Evolutionary conservation across 2,888 invertebrate species (phyloP).

Genomic region (Phalera bucephala): DNA sequence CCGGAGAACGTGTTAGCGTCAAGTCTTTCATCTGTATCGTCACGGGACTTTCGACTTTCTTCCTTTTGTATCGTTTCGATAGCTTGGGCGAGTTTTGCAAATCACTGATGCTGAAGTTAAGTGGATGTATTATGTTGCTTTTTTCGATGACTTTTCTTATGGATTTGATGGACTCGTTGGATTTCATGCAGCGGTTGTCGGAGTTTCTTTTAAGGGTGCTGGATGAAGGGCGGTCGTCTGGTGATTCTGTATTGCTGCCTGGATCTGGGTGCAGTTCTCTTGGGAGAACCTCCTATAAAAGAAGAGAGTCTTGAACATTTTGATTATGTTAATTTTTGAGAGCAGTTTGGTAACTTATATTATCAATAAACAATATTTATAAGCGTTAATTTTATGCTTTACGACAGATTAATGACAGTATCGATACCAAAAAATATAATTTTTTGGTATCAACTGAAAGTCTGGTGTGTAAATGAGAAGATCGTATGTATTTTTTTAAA

Average conservation of each 20-base stretch:
- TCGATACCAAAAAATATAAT: too few relatives aligned
- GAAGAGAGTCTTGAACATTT: too few relatives aligned
- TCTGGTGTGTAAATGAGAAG: too few relatives aligned
- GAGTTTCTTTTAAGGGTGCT: slow-evolving; percentile 58
- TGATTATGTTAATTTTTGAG: too few relatives aligned
- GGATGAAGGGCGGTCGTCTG: slow-evolving; percentile 81
- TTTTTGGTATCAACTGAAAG: too few relatives aligned
- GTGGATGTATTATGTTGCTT: slow-evolving; percentile 72
- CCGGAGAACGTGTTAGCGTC: slow-evolving; percentile 63
- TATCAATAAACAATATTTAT: too few relatives aligned
- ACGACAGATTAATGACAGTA: too few relatives aligned
- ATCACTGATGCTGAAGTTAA: slow-evolving; percentile 77
- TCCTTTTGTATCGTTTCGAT: slow-evolving; percentile 57
- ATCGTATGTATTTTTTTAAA: too few relatives aligned
- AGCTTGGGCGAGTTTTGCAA: slow-evolving; percentile 69
- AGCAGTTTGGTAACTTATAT: too few relatives aligned
- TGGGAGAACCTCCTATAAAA: slow-evolving; percentile 76
- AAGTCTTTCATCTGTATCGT: slow-evolving; percentile 71
- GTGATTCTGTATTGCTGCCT: slow-evolving; percentile 87
- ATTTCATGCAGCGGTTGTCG: slow-evolving; percentile 53
- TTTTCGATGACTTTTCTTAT: slow-evolving; percentile 62
- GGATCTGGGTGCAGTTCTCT: slow-evolving; percentile 77
- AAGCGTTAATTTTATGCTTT: too few relatives aligned
- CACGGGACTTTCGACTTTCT: slow-evolving; percentile 53
- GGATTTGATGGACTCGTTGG: slow-evolving; percentile 65